Percentiles rank a stretch among this genome's conserved stretches.
These are phyloP conservation scores for Erinaceus europaeus DNA, from an alignment of 2,113 vertebrate species.

Conservation along the genomic window DNA sequence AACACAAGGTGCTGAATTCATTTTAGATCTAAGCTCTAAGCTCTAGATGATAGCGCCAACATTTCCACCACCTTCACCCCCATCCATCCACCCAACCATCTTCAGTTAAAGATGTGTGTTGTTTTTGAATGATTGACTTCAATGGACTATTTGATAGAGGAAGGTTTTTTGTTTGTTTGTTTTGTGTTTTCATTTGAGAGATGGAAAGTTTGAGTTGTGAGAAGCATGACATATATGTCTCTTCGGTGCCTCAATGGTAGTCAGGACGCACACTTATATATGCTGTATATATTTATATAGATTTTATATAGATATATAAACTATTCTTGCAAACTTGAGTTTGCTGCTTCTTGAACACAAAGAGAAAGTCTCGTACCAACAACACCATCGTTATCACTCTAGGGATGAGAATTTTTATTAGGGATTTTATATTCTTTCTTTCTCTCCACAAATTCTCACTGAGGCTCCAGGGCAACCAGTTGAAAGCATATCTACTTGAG, in stretches of 20 bases:
- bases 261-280: slow-evolving; percentile 83
- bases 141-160: slow-evolving; percentile 51
- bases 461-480: neutral
- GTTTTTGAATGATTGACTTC: slow-evolving; percentile 43
- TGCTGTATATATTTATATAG: slow-evolving; percentile 86
- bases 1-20: too few species aligned
- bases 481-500: neutral
- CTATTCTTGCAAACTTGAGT: slow-evolving; percentile 84
- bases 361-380: slow-evolving; percentile 60
- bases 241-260: slow-evolving; percentile 75
- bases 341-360: slow-evolving; percentile 80
- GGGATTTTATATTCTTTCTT: slow-evolving; percentile 31
- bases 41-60: neutral
- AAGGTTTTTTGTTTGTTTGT: slow-evolving; percentile 56
- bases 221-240: slow-evolving; percentile 65
- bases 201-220: slow-evolving; percentile 64
- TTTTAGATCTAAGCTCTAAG: slow-evolving; percentile 7
- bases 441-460: neutral
- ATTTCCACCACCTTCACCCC: neutral
- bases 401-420: neutral
- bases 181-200: neutral
- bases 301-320: slow-evolving; percentile 77
- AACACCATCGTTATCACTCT: neutral
- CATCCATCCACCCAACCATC: neutral
- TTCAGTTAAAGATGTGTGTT: slow-evolving; percentile 23